Evolutionary conservation across 2,797 vertebrate genomes (phyloP).

Genomic region (Rhinoraja longicauda): DNA sequence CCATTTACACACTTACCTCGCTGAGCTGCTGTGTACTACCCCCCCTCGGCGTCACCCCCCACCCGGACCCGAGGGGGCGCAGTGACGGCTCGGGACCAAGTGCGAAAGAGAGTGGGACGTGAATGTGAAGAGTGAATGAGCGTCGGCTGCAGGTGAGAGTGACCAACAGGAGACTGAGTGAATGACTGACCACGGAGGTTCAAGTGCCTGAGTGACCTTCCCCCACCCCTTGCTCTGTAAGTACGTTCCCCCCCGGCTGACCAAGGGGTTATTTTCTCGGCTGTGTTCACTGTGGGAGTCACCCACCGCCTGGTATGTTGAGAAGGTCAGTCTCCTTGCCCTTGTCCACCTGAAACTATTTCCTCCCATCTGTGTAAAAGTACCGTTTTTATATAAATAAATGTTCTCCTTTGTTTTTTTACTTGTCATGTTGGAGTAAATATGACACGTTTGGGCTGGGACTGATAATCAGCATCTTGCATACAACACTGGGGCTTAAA

Average conservation of each 20-base stretch:
- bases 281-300: background rate
- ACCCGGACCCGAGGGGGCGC: no score
- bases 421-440: background rate
- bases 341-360: background rate
- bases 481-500: no score
- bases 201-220: background rate
- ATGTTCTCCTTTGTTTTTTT: background rate
- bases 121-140: background rate
- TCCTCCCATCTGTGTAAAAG: background rate
- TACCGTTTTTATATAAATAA: constrained; percentile 27
- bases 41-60: background rate
- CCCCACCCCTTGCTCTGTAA: background rate
- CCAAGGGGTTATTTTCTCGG: background rate
- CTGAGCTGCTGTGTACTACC: background rate
- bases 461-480: no score
- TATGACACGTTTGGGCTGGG: background rate
- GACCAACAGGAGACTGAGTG: background rate
- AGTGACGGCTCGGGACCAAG: background rate
- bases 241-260: background rate
- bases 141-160: background rate
- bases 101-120: background rate
- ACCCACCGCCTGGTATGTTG: background rate
- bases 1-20: background rate
- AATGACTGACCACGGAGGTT: background rate
- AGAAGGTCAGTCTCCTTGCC: background rate